These are phyloP conservation scores for Hyperoplus immaculatus DNA, from an alignment of 2,797 vertebrate species.

Conservation along the genomic window DNA sequence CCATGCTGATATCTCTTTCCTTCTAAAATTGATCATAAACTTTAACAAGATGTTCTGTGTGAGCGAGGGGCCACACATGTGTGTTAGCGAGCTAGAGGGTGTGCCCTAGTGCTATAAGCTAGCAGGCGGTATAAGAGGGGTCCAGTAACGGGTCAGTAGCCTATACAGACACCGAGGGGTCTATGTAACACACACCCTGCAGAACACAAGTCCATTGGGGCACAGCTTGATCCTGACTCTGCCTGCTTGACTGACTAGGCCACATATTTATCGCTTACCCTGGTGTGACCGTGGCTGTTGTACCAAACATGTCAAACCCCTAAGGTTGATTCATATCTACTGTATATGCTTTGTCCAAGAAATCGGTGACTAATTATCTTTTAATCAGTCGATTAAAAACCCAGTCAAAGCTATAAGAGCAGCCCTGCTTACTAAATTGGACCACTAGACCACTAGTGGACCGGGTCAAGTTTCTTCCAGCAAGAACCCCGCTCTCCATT, in stretches of 20 bases:
- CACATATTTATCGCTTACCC: constrained; percentile 73
- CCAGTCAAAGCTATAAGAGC: constrained; percentile 48
- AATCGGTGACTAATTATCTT: constrained; percentile 69
- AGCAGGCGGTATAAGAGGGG: constrained; percentile 43
- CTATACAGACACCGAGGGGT: constrained; percentile 73
- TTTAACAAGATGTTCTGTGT: constrained; percentile 64
- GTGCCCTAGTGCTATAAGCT: constrained; percentile 46
- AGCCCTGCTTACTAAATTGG: constrained; percentile 18
- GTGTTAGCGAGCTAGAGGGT: constrained; percentile 18
- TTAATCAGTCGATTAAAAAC: constrained; percentile 67
- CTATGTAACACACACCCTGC: constrained; percentile 79
- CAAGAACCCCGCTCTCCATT: constrained; percentile 24
- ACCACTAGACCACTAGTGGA: constrained; percentile 37
- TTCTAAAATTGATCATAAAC: constrained; percentile 64
- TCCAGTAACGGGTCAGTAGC: constrained; percentile 74
- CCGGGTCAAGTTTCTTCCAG: constrained; percentile 60
- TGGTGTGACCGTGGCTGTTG: constrained; percentile 54
- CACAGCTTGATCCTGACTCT: constrained; percentile 61
- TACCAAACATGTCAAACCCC: constrained; percentile 61
- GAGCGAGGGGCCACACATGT: constrained; percentile 54
- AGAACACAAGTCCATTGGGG: constrained; percentile 68
- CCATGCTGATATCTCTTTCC: constrained; percentile 65
- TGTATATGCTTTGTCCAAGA: constrained; percentile 32
- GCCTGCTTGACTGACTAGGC: constrained; percentile 62
- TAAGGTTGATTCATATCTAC: constrained; percentile 56